These are phyloP conservation scores for Eutrigla gurnardus DNA, from an alignment of 2,797 vertebrate genomes.

Conservation along the genomic window DNA sequence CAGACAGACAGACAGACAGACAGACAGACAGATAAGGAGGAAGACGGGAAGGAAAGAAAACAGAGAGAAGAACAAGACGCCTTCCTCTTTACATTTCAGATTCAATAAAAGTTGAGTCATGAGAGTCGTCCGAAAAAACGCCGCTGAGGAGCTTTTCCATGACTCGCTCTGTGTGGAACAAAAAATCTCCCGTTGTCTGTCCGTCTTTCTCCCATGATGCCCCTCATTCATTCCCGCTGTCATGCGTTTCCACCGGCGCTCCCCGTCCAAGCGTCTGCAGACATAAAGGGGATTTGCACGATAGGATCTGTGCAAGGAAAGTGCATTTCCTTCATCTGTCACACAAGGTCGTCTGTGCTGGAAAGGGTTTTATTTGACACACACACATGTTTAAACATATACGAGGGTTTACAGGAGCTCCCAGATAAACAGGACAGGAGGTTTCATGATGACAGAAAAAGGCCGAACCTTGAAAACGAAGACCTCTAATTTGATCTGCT, in stretches of 20 bases:
- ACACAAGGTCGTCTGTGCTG: constrained; percentile 42
- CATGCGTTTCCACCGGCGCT: constrained; percentile 47
- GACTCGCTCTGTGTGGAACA: constrained; percentile 63
- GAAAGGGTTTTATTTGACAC: constrained; percentile 48
- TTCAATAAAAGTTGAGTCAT: constrained; percentile 79
- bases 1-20: constrained; percentile 1
- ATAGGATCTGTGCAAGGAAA: constrained; percentile 38
- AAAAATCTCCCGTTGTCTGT: constrained; percentile 67
- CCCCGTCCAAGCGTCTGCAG: constrained; percentile 49
- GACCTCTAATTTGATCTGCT: neutral
- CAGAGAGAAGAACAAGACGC: constrained; percentile 50
- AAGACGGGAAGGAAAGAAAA: constrained; percentile 28
- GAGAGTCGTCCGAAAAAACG: constrained; percentile 46
- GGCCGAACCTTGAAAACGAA: neutral
- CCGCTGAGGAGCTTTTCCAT: constrained; percentile 68
- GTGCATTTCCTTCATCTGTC: constrained; percentile 66
- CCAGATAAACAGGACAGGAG: constrained; percentile 5
- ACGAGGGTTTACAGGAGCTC: constrained; percentile 14
- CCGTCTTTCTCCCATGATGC: constrained; percentile 41
- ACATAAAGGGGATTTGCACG: constrained; percentile 51
- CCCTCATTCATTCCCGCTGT: constrained; percentile 52
- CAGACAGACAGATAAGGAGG: neutral
- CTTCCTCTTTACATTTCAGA: constrained; percentile 65
- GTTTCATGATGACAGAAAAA: constrained; percentile 9
- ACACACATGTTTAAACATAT: neutral